Conservation (phyloP, 2,888 invertebrate species). For the Apantesis nais region DNA sequence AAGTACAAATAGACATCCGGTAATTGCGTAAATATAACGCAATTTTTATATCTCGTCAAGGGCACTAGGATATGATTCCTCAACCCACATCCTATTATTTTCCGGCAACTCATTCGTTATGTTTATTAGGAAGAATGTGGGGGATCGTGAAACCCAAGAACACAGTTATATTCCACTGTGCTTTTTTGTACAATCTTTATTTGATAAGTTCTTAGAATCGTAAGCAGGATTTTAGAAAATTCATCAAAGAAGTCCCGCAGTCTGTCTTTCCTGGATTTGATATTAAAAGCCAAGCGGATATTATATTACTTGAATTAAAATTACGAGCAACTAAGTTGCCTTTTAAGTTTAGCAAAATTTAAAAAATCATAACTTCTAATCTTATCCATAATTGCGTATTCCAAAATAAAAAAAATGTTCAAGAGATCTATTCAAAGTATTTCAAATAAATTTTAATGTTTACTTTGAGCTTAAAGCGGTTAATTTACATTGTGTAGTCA, state of each 20-base stretch:
- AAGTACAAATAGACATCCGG: slow-evolving; percentile 18
- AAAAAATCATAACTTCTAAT: too few relatives aligned
- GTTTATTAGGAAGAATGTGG: slow-evolving; percentile 7
- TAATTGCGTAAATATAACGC: slow-evolving; percentile 33
- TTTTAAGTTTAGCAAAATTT: too few relatives aligned
- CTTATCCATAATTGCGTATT: too few relatives aligned
- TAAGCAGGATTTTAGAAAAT: background rate
- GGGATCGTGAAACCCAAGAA: background rate
- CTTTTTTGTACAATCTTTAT: background rate
- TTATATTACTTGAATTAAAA: too few relatives aligned
- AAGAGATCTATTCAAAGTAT: too few relatives aligned
- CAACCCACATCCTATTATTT: slow-evolving; percentile 47
- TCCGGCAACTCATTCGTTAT: slow-evolving; percentile 25
- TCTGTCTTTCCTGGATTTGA: background rate
- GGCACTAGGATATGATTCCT: slow-evolving; percentile 41
- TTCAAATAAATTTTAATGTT: too few relatives aligned
- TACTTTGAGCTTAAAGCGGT: too few relatives aligned
- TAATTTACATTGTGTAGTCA: too few relatives aligned
- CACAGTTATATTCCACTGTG: background rate
- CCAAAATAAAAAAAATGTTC: too few relatives aligned
- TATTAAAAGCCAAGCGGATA: background rate
- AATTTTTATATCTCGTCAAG: slow-evolving; percentile 51
- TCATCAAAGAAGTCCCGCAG: background rate
- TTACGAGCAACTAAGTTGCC: too few relatives aligned
- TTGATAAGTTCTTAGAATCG: background rate